Evolutionary conservation across 2,888 invertebrate genomes (phyloP).

Genomic region (Agriopis marginaria): DNA sequence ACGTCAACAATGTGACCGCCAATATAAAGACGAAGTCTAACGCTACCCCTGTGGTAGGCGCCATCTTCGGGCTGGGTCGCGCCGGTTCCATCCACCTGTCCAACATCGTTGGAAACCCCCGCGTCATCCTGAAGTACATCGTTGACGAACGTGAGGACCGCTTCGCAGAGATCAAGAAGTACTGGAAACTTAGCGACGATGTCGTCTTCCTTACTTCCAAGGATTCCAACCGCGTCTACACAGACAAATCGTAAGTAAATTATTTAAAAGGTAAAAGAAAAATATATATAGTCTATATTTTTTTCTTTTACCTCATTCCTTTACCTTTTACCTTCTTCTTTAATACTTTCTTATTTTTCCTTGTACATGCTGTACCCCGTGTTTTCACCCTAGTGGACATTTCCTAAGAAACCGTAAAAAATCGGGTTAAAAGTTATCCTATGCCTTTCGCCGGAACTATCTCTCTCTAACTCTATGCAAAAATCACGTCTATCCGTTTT

Average conservation of each 20-base stretch:
- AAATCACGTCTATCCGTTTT: too few species aligned
- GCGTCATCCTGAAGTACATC: conserved; percentile 83
- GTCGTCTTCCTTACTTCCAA: conserved; percentile 79
- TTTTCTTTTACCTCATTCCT: too few species aligned
- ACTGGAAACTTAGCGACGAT: conserved; percentile 80
- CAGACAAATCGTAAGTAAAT: conserved; percentile 80
- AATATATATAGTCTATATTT: too few species aligned
- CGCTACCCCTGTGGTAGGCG: conserved; percentile 70
- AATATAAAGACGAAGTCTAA: conserved; percentile 53
- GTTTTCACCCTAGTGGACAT: too few species aligned
- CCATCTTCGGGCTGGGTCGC: conserved; percentile 87
- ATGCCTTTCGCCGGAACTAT: too few species aligned
- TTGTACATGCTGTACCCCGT: too few species aligned
- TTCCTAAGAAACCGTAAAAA: too few species aligned
- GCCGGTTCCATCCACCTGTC: conserved; percentile 87
- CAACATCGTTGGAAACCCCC: conserved; percentile 77
- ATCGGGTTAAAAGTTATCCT: too few species aligned
- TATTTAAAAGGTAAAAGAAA: too few species aligned
- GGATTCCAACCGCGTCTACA: conserved; percentile 78
- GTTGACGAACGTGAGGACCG: conserved; percentile 83
- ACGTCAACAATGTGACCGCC: conserved; percentile 68
- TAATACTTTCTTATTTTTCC: too few species aligned
- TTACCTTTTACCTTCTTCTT: too few species aligned
- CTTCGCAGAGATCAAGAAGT: conserved; percentile 74
- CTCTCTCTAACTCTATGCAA: too few species aligned